Base-by-base conservation (phyloP, 37 sponge, comb jelly and placozoan genomes). In the Geodia barretti region DNA sequence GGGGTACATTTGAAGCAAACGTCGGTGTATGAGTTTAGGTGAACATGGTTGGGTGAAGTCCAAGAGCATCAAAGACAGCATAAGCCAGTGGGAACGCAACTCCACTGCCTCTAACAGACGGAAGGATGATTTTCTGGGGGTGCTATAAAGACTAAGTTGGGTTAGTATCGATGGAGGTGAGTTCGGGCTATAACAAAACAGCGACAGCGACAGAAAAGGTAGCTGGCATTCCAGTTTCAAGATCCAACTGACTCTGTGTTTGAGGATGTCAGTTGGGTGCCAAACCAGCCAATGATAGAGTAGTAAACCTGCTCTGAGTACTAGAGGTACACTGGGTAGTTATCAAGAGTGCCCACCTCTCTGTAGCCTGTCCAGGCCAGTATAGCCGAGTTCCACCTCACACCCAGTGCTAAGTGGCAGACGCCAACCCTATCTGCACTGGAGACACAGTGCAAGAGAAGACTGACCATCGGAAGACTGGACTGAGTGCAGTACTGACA, bases 31-130 rank as follows among this genome's bases (percentile, higher is more conserved):
- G 1, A 68, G 68, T 1, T 68, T 1, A 33, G 26, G n/a, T 43
- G 75, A 42, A 29, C 59, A 74, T 29, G 75, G 59, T 9, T 54
- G 29, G 1, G 47, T 28, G 32, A 74, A 74, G 59, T 74, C 58
- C n/a, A 41, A 74, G 58, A 41, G 75, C 59, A 43, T 47, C 59
- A 47, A 74, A 41, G 0, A 40, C 26, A 39, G 28, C 25, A 23
- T n/a, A 25, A 1, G 29, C 29, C 41, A 74, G 58, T 0, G 75
- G 26, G 1, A 74, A 24, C 1, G 75, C 41, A 1, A 74, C 75
- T 26, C 73, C 73, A 30, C 29, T 20, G 54, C 39, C 36, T n/a
- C n/a, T n/a, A n/a, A n/a, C n/a, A n/a, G n/a, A n/a, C n/a, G n/a
- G n/a, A n/a, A n/a, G n/a, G n/a, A n/a, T n/a, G n/a, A n/a, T n/a